Evolutionary conservation across 2,113 vertebrate genomes (phyloP), one percentile per base, ranked within the genome.

Genomic region (Dermatemys mawii): DNA sequence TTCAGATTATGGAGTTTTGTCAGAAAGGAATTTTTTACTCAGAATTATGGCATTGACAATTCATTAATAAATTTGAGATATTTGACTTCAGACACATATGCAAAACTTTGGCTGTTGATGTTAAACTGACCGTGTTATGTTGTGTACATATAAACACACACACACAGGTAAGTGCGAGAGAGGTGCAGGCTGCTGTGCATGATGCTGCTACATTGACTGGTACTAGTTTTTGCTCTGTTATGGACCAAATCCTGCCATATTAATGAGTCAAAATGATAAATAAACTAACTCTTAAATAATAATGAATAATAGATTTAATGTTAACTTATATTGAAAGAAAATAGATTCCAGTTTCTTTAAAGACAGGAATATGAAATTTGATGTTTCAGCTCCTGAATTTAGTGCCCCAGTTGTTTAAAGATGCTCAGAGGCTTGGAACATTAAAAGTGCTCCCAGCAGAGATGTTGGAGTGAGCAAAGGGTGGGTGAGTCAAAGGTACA

Each of bases 21-120:
- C 54, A 53, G 82, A 60, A 75, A 76, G 21, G 32, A 51, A 81
- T 1, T 80, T 85, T 81, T 63, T 60, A 48, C 86, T 87, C 19
- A 44, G 1, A 1, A 54, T 22, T 48, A 8, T 50, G 63, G 27
- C 9, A 83, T 54, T 17, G 38, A 7, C 4, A 75, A 57, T 73
- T 88, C 44, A 67, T 51, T 88, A 91, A 32, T 38, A 91, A 54
- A 50, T 89, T 67, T 86, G 60, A 81, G 16, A 26, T 76, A 82
- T 55, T 78, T 11, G 85, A 63, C 22, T 83, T 27, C 26, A 49
- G 32, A 53, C n/a, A 51, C 78, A 57, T 7, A 1, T 7, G 21
- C 16, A 51, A 14, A 87, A 21, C 22, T 84, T 91, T 41, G 14
- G 84, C 38, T 41, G n/a, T 51, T 29, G 78, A 73, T 48, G 35